Percentiles rank a stretch among this genome's conserved stretches.
These are phyloP conservation scores for Scalopus aquaticus DNA, from an alignment of 2,113 vertebrate species.

Conservation along the genomic window DNA sequence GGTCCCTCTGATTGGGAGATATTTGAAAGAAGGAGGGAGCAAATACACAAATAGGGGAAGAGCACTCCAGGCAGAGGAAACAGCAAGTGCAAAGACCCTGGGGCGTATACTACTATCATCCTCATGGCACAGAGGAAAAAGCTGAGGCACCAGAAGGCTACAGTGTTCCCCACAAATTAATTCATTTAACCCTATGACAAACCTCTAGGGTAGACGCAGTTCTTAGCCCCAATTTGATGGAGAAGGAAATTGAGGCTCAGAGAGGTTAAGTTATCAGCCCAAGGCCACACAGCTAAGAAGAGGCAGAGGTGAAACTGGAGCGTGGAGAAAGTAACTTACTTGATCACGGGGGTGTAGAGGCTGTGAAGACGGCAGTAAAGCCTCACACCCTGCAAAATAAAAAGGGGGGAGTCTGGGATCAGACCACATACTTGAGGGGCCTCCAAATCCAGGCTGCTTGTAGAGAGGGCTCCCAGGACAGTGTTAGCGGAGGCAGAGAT, in stretches of 20 bases:
- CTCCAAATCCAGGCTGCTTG: background rate
- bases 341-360: slow-evolving; percentile 94
- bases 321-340: slow-evolving; percentile 88
- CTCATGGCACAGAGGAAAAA: background rate
- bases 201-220: background rate
- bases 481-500: background rate
- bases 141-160: background rate
- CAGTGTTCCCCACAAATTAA: background rate
- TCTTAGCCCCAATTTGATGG: background rate
- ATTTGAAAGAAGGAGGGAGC: background rate
- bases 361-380: slow-evolving; percentile 98
- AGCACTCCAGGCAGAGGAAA: background rate
- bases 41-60: background rate
- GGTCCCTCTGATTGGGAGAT: too few species aligned
- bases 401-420: slow-evolving; percentile 19
- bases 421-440: background rate
- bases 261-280: background rate
- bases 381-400: slow-evolving; percentile 92
- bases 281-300: background rate
- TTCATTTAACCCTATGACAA: background rate
- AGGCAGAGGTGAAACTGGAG: background rate
- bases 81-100: background rate
- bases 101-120: background rate
- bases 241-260: background rate
- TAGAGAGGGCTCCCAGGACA: background rate